Base-by-base conservation (phyloP, 1,140 invertebrate genomes). In the Rhyacophila brunnea region DNA sequence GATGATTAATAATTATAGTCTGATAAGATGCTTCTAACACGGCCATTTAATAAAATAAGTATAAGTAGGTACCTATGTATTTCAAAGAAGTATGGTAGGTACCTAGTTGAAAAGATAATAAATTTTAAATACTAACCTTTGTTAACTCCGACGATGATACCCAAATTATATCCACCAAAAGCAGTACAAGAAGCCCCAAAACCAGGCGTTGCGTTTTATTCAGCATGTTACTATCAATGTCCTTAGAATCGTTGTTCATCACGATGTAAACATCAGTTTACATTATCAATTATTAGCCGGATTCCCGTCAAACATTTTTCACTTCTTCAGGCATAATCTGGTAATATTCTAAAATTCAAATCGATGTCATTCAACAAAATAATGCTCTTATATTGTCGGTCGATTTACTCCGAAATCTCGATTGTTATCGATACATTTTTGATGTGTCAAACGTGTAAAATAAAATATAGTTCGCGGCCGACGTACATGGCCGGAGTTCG, bases 151-250 rank as follows among this genome's bases (percentile, higher is more conserved):
- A 89, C 32, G 90, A 92, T 6, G 87, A 87, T 1, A 94, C 91
- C 91, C 91, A 93, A 61, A 94, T 90, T 18, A 94, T 75, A 74
- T 95, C 90, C 42, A 94, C 91, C 51, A 93, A 73, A 14, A 93
- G 68, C 32, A 95, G 75, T 63, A 94, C 79, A 57, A 89, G 77
- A 47, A 91, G 80, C 53, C 92, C 92, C 32, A 93, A 71, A 59
- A 90, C 71, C 10, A 94, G 79, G 61, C 90, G 84, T 68, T 92
- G 88, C 38, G 85, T 84, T 74, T 84, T 86, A 65, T 81, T 86
- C 72, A 87, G 77, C 74, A 83, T 81, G 48, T 62, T 65, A 35
- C 18, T 36, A 55, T 60, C 49, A 20, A 38, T 60, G 36, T 14
- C n/a, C 32, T 60, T 60, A 20, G 20, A 43, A 60, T 20, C 40